Evolutionary conservation across 2,113 vertebrate species (phyloP).

Genomic region (Riparia riparia): DNA sequence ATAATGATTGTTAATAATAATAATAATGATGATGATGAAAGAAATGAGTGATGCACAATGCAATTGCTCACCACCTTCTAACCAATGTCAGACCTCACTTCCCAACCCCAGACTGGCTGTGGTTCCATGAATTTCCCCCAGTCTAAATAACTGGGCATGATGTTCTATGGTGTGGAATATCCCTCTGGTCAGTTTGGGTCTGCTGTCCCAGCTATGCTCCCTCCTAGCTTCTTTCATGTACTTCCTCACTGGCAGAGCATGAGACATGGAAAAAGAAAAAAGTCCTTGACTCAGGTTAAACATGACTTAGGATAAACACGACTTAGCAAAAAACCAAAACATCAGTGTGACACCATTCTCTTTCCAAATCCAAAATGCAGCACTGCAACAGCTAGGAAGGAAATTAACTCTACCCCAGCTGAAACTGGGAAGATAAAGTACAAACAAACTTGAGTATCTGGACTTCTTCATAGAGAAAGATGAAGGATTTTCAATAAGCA

Average conservation of each 20-base stretch:
- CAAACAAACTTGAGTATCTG: neutral
- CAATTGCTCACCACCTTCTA: neutral
- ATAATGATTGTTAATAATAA: neutral
- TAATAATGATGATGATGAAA: neutral
- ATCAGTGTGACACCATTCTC: neutral
- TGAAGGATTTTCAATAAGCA: neutral
- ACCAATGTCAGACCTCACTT: neutral
- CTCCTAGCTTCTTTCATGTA: neutral
- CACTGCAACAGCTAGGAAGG: neutral
- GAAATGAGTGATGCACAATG: accelerated
- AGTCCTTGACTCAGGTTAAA: neutral
- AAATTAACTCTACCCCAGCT: neutral
- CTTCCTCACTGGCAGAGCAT: neutral
- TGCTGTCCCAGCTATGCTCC: neutral
- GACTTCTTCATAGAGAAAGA: neutral
- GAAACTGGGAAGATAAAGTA: neutral
- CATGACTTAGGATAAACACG: neutral
- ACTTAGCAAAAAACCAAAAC: neutral
- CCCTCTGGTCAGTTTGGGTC: neutral
- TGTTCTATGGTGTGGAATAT: accelerated
- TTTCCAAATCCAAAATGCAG: neutral
- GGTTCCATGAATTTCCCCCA: neutral
- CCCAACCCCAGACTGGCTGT: neutral
- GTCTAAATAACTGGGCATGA: neutral
- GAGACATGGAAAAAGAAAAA: neutral